Evolutionary conservation across 2,888 invertebrate genomes (phyloP).

Genomic region (Cerceris ruficornis): DNA sequence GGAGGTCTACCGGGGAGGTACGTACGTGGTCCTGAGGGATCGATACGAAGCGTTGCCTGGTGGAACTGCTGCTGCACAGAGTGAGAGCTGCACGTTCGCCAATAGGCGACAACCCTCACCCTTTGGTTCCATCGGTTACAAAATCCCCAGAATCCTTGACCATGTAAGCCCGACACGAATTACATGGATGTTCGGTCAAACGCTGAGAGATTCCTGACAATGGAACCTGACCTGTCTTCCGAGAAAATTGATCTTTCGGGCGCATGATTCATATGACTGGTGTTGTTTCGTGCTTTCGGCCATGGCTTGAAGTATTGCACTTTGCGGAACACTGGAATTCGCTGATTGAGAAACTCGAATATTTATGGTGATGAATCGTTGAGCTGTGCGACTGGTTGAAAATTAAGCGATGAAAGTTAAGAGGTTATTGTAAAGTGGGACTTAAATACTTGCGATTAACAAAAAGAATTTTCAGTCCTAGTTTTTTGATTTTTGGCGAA

Average conservation of each 20-base stretch:
- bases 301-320: too few species aligned
- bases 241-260: neutral
- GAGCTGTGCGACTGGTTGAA: too few species aligned
- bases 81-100: constrained; percentile 48
- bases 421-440: too few species aligned
- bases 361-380: too few species aligned
- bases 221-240: neutral
- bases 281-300: too few species aligned
- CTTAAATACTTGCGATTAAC: too few species aligned
- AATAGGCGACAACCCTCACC: constrained; percentile 38
- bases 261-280: too few species aligned
- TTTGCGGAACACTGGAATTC: too few species aligned
- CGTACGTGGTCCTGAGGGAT: constrained; percentile 67
- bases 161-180: neutral
- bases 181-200: constrained; percentile 4
- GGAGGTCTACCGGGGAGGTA: constrained; percentile 49
- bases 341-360: too few species aligned
- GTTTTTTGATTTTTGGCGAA: too few species aligned
- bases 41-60: constrained; percentile 68
- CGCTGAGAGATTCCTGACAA: neutral
- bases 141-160: constrained; percentile 29
- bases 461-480: too few species aligned
- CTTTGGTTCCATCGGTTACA: constrained; percentile 24
- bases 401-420: too few species aligned
- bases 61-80: constrained; percentile 55